A percentile compares a stretch with the other conserved stretches of the same genome.
phyloP scores from a whole-genome alignment of 2,113 vertebrate genomes.

The Grus americana region DNA sequence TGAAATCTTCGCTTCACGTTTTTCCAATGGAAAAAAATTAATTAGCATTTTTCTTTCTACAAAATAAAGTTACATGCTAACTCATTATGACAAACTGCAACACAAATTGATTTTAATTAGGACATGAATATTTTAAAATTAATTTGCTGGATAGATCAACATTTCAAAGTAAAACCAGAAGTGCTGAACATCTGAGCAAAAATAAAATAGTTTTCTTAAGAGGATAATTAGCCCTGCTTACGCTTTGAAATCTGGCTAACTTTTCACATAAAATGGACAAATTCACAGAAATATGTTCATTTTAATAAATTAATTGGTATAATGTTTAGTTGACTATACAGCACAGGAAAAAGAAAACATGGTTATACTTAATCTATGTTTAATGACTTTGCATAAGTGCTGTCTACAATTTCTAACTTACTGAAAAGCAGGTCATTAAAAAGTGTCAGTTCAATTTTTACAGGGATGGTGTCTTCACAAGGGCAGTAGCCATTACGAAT shows the following conservation, averaged over 20 bases:
- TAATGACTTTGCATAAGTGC: conserved; percentile 69
- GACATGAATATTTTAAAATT: conserved; percentile 75
- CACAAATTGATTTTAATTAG: conserved; percentile 72
- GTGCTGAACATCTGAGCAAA: conserved; percentile 67
- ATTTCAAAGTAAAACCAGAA: conserved; percentile 73
- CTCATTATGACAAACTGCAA: conserved; percentile 66
- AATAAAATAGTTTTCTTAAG: conserved; percentile 63
- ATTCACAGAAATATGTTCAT: conserved; percentile 41
- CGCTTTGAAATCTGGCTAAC: conserved; percentile 55
- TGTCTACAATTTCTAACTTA: conserved; percentile 61
- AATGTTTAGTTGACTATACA: conserved; percentile 44
- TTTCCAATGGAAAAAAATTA: conserved; percentile 49
- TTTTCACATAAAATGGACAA: conserved; percentile 41
- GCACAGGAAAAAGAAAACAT: conserved; percentile 68
- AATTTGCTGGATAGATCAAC: conserved; percentile 68
- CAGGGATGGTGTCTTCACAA: conserved; percentile 57
- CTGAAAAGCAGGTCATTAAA: conserved; percentile 67
- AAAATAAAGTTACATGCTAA: conserved; percentile 59
- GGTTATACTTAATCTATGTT: conserved; percentile 75
- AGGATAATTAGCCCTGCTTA: conserved; percentile 60
- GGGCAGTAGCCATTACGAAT: conserved; percentile 46
- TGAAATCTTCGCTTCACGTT: background rate
- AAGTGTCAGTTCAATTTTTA: conserved; percentile 64
- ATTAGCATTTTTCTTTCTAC: conserved; percentile 46
- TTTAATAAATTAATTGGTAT: conserved; percentile 64